Conservation (phyloP, 2,888 invertebrate species). For the Apantesis nais region DNA sequence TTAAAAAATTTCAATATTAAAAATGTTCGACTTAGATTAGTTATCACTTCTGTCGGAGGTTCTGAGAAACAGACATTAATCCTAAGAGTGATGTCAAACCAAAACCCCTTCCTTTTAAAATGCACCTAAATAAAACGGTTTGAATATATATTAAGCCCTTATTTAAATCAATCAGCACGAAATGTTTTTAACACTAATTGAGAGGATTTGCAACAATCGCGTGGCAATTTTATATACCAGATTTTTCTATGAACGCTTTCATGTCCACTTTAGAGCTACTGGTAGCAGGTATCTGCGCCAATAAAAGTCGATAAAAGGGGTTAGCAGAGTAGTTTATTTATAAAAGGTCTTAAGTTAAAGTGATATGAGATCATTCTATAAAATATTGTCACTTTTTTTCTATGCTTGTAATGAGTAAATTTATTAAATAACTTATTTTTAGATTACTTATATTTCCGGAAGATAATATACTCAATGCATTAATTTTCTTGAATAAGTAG, state of each 20-base stretch:
- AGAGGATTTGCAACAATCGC: neutral
- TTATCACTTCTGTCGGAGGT: no score
- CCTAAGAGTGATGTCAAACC: neutral
- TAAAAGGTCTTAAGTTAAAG: neutral
- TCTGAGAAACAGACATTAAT: neutral
- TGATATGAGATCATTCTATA: neutral
- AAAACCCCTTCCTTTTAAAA: neutral
- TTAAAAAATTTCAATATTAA: no score
- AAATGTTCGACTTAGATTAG: no score
- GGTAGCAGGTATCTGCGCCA: neutral
- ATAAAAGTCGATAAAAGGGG: neutral
- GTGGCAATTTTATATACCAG: constrained; percentile 1
- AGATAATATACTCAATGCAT: no score
- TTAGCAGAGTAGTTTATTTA: constrained; percentile 1
- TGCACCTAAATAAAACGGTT: neutral
- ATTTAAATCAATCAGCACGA: neutral
- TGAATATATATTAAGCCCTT: neutral
- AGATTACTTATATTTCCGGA: no score
- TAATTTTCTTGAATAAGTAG: no score
- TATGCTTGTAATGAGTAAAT: no score
- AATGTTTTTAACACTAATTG: neutral
- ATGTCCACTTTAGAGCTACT: neutral
- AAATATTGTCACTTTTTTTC: neutral
- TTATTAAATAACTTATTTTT: no score
- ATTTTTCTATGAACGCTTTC: neutral